These are phyloP conservation scores for Pelobates cultripes DNA, from an alignment of 2,797 vertebrate species.

Conservation along the genomic window DNA sequence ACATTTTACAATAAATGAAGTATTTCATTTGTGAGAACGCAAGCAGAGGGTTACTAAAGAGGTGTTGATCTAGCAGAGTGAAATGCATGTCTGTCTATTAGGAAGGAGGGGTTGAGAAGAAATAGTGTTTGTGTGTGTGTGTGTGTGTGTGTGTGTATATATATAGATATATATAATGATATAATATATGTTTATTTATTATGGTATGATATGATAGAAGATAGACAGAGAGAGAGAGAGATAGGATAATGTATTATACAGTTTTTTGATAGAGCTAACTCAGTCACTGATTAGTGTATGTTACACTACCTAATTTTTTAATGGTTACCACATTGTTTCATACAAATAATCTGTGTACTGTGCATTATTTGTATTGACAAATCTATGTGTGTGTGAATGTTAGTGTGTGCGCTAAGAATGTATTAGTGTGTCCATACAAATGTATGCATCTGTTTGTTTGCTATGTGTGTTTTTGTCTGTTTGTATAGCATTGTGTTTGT, in stretches of 20 bases:
- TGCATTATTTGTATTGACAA: neutral
- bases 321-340: neutral
- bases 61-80: neutral
- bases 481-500: neutral
- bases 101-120: neutral
- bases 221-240: too few species aligned
- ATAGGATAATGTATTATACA: neutral
- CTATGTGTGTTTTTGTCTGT: neutral
- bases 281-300: neutral
- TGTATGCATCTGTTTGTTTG: too few species aligned
- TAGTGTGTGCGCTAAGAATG: slow-evolving; percentile 19
- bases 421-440: neutral
- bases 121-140: neutral
- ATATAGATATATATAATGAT: neutral
- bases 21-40: slow-evolving; percentile 11
- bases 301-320: neutral
- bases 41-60: slow-evolving; percentile 20
- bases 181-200: too few species aligned
- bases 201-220: too few species aligned
- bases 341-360: neutral
- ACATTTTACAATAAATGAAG: slow-evolving; percentile 13
- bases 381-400: neutral
- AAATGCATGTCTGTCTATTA: neutral
- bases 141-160: slow-evolving; percentile 2
- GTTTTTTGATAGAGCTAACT: neutral